These are phyloP conservation scores for Pemphredon lugubris DNA, from an alignment of 2,888 invertebrate genomes.

Conservation along the genomic window DNA sequence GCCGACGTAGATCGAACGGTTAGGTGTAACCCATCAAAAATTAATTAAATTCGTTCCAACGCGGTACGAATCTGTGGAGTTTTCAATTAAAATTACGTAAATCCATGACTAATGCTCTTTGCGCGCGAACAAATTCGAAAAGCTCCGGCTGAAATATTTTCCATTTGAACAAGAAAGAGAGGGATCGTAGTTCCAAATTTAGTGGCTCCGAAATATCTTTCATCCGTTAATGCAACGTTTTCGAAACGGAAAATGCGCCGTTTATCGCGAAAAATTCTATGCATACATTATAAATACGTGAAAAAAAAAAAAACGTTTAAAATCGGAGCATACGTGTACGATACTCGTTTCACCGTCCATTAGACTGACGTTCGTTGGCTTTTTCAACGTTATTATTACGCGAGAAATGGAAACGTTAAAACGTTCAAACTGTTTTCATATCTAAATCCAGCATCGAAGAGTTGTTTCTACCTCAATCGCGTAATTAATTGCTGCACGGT, in stretches of 20 bases:
- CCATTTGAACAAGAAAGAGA: background rate
- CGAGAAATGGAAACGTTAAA: slow-evolving; percentile 3
- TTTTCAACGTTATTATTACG: slow-evolving; percentile 40
- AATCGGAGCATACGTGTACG: background rate
- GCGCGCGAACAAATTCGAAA: slow-evolving; percentile 30
- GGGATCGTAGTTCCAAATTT: too few relatives aligned
- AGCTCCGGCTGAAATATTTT: slow-evolving; percentile 14
- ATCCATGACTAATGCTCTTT: slow-evolving; percentile 64
- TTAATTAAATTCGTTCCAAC: slow-evolving; percentile 66
- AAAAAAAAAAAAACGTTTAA: background rate
- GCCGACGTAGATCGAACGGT: slow-evolving; percentile 16
- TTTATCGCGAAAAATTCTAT: too few relatives aligned
- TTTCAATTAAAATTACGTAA: slow-evolving; percentile 72
- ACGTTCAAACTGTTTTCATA: slow-evolving; percentile 4
- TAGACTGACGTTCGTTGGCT: slow-evolving; percentile 34
- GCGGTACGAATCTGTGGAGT: slow-evolving; percentile 40
- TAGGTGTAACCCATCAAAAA: slow-evolving; percentile 46
- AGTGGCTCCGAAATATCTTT: too few relatives aligned
- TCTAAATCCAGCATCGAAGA: background rate
- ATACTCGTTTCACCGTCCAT: slow-evolving; percentile 29
- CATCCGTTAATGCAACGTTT: too few relatives aligned
- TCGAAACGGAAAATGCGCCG: too few relatives aligned
- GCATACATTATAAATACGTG: too few relatives aligned
- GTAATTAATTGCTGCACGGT: too few relatives aligned
- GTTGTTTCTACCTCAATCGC: background rate